Evolutionary conservation across 2,797 vertebrate species (phyloP).

Genomic region (Vespertilio murinus): DNA sequence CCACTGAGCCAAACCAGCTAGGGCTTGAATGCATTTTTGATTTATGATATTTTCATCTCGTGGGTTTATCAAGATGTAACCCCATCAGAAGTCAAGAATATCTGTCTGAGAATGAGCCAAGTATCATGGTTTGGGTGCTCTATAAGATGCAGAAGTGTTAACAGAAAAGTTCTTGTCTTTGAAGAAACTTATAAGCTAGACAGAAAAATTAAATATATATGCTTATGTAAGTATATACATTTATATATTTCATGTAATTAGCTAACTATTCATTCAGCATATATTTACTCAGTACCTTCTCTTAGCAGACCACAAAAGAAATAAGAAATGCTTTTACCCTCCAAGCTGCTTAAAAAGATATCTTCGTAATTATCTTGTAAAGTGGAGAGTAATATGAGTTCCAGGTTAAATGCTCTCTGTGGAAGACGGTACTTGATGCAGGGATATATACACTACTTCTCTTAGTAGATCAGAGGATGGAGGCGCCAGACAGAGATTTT

Average conservation of each 20-base stretch:
- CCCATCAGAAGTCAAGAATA: not conserved
- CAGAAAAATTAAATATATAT: not conserved
- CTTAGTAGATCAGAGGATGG: not conserved
- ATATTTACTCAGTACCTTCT: constrained; percentile 17
- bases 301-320: constrained; percentile 8
- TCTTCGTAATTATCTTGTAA: constrained; percentile 56
- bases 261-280: not conserved
- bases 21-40: not conserved
- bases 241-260: not conserved
- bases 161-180: constrained; percentile 47
- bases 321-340: constrained; percentile 17
- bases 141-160: constrained; percentile 10
- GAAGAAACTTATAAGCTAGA: not conserved
- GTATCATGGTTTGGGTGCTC: not conserved
- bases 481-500: constrained; percentile 20
- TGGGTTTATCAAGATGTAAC: not conserved
- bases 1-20: too few species aligned
- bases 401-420: not conserved
- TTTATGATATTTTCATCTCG: not conserved
- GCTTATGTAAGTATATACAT: not conserved
- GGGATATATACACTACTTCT: not conserved
- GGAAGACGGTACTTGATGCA: not conserved
- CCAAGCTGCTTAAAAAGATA: constrained; percentile 11
- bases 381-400: constrained; percentile 1
- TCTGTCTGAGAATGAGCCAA: not conserved